A percentile compares a stretch with the other conserved stretches of the same genome.
Conservation (phyloP, 2,888 invertebrate species). For the Tinea pellionella region DNA sequence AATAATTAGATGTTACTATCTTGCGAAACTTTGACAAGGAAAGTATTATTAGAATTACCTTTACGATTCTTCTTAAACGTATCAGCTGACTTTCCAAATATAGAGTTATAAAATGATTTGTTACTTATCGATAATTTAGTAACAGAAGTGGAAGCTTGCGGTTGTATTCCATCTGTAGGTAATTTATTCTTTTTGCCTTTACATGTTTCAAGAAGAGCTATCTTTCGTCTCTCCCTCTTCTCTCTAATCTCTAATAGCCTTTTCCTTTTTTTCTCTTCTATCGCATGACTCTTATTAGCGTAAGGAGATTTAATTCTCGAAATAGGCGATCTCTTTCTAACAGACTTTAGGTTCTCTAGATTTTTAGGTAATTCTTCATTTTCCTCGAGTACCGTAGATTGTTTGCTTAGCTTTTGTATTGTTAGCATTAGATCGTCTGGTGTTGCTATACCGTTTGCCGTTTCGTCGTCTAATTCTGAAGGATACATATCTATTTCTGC, state of each 20-base stretch:
- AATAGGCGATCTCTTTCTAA: constrained; percentile 39
- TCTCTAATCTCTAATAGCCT: constrained; percentile 51
- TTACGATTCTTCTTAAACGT: background rate
- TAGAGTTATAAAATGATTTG: constrained; percentile 58
- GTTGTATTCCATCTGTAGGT: constrained; percentile 31
- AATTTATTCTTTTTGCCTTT: constrained; percentile 41
- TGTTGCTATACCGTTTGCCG: constrained; percentile 19
- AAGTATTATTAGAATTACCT: background rate
- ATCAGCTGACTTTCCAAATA: constrained; percentile 29
- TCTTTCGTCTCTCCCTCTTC: constrained; percentile 45
- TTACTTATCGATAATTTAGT: constrained; percentile 58
- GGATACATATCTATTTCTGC: background rate
- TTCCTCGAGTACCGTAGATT: constrained; percentile 38
- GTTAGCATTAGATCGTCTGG: constrained; percentile 29
- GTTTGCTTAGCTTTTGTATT: constrained; percentile 35
- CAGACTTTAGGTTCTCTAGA: constrained; percentile 5
- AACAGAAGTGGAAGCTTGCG: constrained; percentile 48
- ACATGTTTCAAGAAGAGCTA: constrained; percentile 32
- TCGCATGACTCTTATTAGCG: constrained; percentile 41
- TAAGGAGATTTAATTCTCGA: constrained; percentile 54
- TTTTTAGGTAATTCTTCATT: constrained; percentile 24
- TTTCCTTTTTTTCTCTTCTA: constrained; percentile 52
- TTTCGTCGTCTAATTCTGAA: background rate
- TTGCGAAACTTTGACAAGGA: no score
- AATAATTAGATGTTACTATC: no score